These are phyloP conservation scores for Podarcis siculus DNA, from an alignment of 2,797 vertebrate species.

Conservation along the genomic window DNA sequence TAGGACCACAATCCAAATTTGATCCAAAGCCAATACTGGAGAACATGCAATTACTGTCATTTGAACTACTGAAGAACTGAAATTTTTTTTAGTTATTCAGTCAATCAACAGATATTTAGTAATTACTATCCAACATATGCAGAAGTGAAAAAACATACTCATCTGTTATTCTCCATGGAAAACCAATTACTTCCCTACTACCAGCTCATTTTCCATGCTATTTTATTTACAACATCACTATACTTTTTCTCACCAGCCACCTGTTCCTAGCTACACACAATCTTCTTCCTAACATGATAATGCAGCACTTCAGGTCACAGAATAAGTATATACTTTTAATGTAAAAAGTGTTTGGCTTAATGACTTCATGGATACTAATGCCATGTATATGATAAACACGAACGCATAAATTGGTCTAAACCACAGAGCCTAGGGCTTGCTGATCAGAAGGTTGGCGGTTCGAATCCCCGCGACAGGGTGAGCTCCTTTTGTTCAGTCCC, in stretches of 20 bases:
- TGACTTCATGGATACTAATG: not conserved
- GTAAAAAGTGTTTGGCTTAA: not conserved
- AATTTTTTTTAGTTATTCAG: no score
- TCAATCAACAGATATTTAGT: no score
- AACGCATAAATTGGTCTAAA: not conserved
- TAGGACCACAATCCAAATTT: no score
- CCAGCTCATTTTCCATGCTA: not conserved
- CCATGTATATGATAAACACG: not conserved
- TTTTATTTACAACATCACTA: no score
- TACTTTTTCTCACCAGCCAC: not conserved
- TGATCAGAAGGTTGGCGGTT: no score
- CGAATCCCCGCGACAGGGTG: accelerated
- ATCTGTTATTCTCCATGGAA: not conserved
- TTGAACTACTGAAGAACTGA: no score
- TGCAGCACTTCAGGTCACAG: not conserved
- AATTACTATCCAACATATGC: not conserved
- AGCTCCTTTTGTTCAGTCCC: no score
- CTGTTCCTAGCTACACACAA: not conserved
- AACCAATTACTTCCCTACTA: not conserved
- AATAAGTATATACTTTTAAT: not conserved
- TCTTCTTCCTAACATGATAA: not conserved
- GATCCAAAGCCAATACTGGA: no score
- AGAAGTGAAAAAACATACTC: not conserved
- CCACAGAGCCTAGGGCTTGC: no score
- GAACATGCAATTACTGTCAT: no score